Conservation (phyloP, 2,797 vertebrate species). For the Peromyscus nudipes region DNA sequence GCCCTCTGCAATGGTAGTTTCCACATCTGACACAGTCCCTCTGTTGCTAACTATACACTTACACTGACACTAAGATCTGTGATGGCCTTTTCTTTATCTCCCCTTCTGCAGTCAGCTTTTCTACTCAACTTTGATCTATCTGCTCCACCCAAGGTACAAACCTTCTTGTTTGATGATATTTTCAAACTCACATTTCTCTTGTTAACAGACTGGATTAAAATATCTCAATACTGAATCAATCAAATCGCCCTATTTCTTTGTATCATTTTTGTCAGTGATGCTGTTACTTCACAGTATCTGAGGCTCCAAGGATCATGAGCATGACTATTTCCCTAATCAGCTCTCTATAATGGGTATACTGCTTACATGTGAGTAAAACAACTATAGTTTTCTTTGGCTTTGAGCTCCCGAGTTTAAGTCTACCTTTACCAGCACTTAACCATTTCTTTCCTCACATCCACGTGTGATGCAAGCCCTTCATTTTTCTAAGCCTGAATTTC, state of each 20-base stretch:
- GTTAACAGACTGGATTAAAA: background rate
- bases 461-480: background rate
- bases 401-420: background rate
- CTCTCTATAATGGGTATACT: background rate
- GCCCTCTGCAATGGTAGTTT: background rate
- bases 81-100: background rate
- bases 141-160: no score
- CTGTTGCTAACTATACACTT: background rate
- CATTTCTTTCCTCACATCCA: background rate
- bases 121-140: background rate
- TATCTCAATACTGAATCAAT: background rate
- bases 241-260: background rate
- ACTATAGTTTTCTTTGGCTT: background rate
- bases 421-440: background rate
- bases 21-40: rapidly evolving
- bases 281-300: background rate
- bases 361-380: background rate
- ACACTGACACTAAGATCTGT: background rate
- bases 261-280: background rate
- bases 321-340: background rate
- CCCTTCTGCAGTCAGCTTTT: background rate
- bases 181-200: background rate
- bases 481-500: background rate
- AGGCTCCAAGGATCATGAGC: rapidly evolving
- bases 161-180: background rate